phyloP scores from a whole-genome alignment of 2,113 vertebrate species.

The Corvus cornix region DNA sequence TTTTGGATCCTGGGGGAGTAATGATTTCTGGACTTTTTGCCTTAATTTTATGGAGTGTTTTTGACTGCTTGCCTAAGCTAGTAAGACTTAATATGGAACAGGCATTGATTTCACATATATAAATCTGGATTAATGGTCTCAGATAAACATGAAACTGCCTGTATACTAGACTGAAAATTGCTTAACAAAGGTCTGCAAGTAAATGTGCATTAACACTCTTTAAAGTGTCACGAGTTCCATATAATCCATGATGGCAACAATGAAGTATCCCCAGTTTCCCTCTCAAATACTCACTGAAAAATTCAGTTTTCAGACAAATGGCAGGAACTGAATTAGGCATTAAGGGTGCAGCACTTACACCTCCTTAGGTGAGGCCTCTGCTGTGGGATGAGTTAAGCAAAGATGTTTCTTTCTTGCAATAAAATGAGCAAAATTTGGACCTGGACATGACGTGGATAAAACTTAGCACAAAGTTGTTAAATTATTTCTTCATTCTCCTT shows the following conservation, averaged over 20 bases:
- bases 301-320: neutral
- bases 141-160: conserved; percentile 28
- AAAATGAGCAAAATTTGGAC: neutral
- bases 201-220: neutral
- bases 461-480: neutral
- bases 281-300: neutral
- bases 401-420: neutral
- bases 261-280: neutral
- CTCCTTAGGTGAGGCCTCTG: neutral
- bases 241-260: neutral
- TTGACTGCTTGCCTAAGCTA: conserved; percentile 25
- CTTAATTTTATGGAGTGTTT: conserved; percentile 34
- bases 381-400: neutral
- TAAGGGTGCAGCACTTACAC: neutral
- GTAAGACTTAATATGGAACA: neutral
- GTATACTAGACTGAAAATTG: neutral
- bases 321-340: neutral
- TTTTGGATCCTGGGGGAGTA: conserved; percentile 27
- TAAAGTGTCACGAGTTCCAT: neutral
- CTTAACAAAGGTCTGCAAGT: conserved; percentile 5
- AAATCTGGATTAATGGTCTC: conserved; percentile 23
- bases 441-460: rapidly evolving
- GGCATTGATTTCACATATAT: conserved; percentile 39
- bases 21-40: conserved; percentile 23
- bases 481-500: neutral